phyloP scores from a whole-genome alignment of 2,797 vertebrate genomes.

The Vireo griseus region DNA sequence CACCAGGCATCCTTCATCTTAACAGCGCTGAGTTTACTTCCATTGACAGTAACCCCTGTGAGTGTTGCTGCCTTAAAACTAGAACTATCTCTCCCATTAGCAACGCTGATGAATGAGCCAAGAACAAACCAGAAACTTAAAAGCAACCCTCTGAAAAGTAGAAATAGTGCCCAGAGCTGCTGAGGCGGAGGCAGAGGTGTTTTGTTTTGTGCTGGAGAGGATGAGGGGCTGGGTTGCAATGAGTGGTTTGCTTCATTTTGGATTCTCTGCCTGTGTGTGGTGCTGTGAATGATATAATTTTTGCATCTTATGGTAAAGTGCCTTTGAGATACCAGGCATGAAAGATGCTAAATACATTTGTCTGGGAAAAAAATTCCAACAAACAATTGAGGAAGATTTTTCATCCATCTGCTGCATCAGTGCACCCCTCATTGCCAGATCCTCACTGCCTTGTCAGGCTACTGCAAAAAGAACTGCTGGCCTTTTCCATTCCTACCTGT shows the following conservation, averaged over 20 bases:
- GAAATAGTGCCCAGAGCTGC: constrained; percentile 9
- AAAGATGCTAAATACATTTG: neutral
- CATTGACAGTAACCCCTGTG: constrained; percentile 28
- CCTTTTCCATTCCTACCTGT: neutral
- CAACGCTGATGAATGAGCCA: constrained; percentile 37
- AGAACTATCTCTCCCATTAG: constrained; percentile 34
- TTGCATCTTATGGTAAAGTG: neutral
- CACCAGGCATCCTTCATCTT: constrained; percentile 26
- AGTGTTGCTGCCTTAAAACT: constrained; percentile 24
- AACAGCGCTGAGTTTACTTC: constrained; percentile 25
- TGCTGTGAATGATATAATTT: neutral
- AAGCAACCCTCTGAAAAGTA: constrained; percentile 18
- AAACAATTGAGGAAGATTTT: neutral
- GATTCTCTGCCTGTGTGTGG: neutral
- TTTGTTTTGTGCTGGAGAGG: neutral
- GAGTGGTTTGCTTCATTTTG: constrained; percentile 2
- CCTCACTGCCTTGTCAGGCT: neutral
- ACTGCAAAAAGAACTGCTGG: neutral
- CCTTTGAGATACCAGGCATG: neutral
- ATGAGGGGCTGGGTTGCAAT: neutral
- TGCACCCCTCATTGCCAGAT: fast-evolving
- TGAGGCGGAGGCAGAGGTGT: neutral
- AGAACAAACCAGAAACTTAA: constrained; percentile 40
- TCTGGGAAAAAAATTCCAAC: neutral
- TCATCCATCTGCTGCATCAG: neutral